Conservation (phyloP, 2,888 invertebrate species). For the Cybosia mesomella region DNA sequence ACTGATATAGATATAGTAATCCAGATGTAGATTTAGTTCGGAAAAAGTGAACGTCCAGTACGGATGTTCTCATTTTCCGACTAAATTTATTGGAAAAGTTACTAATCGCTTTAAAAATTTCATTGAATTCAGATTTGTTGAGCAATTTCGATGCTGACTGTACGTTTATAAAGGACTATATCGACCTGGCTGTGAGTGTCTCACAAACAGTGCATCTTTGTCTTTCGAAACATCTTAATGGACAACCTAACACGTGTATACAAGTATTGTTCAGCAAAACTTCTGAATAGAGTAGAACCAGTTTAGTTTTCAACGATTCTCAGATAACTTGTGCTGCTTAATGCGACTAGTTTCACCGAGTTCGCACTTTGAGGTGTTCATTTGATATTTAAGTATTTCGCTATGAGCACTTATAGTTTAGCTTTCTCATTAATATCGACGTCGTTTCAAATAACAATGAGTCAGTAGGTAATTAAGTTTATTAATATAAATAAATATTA, state of each 20-base stretch:
- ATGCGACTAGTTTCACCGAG: slow-evolving; percentile 40
- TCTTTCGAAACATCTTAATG: neutral
- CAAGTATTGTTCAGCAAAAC: slow-evolving; percentile 28
- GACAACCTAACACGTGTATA: slow-evolving; percentile 19
- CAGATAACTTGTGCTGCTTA: slow-evolving; percentile 45
- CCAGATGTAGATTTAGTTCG: too few species aligned
- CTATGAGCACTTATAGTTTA: slow-evolving; percentile 15
- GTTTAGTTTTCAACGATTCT: slow-evolving; percentile 43
- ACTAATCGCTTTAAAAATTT: too few species aligned
- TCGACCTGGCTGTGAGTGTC: slow-evolving; percentile 10
- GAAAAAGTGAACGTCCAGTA: too few species aligned
- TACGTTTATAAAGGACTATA: neutral
- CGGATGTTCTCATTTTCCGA: too few species aligned
- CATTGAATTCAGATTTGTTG: too few species aligned
- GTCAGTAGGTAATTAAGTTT: too few species aligned
- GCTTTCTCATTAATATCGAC: neutral
- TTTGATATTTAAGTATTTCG: slow-evolving; percentile 39
- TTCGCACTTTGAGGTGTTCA: slow-evolving; percentile 46
- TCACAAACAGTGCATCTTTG: slow-evolving; percentile 23
- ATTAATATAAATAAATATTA: too few species aligned
- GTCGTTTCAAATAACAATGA: neutral
- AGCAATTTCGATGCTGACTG: neutral
- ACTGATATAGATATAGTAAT: too few species aligned
- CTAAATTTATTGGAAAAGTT: too few species aligned
- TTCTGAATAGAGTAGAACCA: slow-evolving; percentile 26